Evolutionary conservation across 2,888 invertebrate species (phyloP).

Genomic region (Ornithoptera alexandrae): DNA sequence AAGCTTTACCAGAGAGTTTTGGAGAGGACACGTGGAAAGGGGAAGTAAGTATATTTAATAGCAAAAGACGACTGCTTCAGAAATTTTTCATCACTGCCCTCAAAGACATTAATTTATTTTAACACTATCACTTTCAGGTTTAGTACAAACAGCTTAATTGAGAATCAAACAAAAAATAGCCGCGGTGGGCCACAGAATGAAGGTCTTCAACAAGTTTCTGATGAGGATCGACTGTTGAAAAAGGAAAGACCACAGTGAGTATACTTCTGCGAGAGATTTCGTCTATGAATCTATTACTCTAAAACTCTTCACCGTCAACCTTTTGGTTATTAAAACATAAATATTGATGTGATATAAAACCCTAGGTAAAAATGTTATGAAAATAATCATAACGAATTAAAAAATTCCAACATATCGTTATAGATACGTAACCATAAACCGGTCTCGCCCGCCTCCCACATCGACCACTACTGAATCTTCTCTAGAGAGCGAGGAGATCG

Average conservation of each 20-base stretch:
- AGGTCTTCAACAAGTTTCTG: constrained; percentile 66
- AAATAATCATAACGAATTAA: too few species aligned
- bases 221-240: constrained; percentile 53
- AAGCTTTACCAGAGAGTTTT: constrained; percentile 88
- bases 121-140: constrained; percentile 37
- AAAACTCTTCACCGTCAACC: too few species aligned
- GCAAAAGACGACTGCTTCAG: too few species aligned
- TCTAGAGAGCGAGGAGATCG: constrained; percentile 43
- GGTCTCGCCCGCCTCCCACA: constrained; percentile 82
- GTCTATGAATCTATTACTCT: too few species aligned
- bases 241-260: constrained; percentile 78
- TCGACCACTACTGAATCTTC: constrained; percentile 54
- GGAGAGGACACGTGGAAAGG: constrained; percentile 64
- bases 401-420: constrained; percentile 5
- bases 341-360: too few species aligned
- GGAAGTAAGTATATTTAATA: constrained; percentile 48
- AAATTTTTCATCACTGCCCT: too few species aligned
- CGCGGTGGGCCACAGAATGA: constrained; percentile 78
- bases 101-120: not conserved
- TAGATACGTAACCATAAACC: constrained; percentile 81
- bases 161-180: constrained; percentile 51
- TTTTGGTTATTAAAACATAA: too few species aligned
- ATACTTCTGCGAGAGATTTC: not conserved
- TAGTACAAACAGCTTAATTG: constrained; percentile 41
- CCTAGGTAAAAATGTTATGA: too few species aligned